phyloP scores from a whole-genome alignment of 1,140 invertebrate species.

The Drosophila parabipectinata region DNA sequence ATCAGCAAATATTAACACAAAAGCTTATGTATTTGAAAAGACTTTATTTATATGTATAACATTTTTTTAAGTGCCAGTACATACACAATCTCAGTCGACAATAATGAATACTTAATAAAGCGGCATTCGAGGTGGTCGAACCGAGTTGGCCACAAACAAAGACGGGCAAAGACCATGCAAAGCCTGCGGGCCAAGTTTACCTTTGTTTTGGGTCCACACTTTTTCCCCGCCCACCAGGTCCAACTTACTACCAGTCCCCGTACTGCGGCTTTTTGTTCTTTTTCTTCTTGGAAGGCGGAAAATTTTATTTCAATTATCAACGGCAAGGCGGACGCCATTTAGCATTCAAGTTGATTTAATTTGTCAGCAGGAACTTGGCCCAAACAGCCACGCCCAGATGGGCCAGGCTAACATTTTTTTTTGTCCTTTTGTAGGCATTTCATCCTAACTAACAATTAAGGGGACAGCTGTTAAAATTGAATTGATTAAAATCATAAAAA shows the following conservation, averaged over 20 bases:
- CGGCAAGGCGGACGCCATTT: constrained; percentile 44
- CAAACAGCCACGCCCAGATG: constrained; percentile 21
- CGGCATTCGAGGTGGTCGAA: constrained; percentile 60
- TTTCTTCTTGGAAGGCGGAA: constrained; percentile 31
- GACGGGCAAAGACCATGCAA: constrained; percentile 44
- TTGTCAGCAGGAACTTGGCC: constrained; percentile 38
- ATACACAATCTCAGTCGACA: constrained; percentile 63
- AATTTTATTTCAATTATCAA: constrained; percentile 78
- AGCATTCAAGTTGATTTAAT: constrained; percentile 54
- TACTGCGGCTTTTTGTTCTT: constrained; percentile 21
- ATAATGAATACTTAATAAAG: constrained; percentile 82
- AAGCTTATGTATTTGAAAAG: background rate
- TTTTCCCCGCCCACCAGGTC: constrained; percentile 1
- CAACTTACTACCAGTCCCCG: constrained; percentile 2
- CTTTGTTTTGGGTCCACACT: constrained; percentile 52
- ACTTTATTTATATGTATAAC: background rate
- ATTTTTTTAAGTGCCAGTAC: background rate
- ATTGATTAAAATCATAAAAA: constrained; percentile 15
- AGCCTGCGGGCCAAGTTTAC: constrained; percentile 64
- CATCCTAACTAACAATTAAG: constrained; percentile 10
- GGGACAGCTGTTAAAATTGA: constrained; percentile 5
- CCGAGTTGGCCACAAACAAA: constrained; percentile 31
- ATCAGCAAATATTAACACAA: background rate
- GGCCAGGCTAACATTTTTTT: background rate
- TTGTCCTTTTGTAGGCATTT: constrained; percentile 7